Percentiles rank a stretch among this genome's conserved stretches.
Evolutionary conservation across 1,140 invertebrate genomes (phyloP).

Genomic region (Megathymus violae): DNA sequence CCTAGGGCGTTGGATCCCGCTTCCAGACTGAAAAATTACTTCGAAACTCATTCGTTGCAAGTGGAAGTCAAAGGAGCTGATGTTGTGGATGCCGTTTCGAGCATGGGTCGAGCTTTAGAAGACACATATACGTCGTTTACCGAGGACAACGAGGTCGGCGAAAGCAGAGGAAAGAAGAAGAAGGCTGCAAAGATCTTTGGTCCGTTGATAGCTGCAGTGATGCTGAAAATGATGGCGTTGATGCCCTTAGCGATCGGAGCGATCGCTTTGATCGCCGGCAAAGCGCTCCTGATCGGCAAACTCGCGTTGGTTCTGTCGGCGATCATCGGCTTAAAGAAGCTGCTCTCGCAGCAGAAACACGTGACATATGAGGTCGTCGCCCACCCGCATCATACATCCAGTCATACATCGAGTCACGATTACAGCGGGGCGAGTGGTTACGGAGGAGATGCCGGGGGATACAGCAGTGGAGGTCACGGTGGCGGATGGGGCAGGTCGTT

Average conservation of each 20-base stretch:
- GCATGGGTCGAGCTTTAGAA: conserved; percentile 90
- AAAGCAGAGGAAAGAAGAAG: conserved; percentile 91
- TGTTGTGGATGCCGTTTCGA: conserved; percentile 90
- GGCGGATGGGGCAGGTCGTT: conserved; percentile 88
- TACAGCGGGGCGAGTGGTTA: conserved; percentile 84
- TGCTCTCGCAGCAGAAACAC: conserved; percentile 89
- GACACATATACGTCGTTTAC: conserved; percentile 87
- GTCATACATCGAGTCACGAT: conserved; percentile 87
- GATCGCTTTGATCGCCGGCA: conserved; percentile 92
- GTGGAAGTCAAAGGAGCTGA: conserved; percentile 93
- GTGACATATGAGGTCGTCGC: conserved; percentile 93
- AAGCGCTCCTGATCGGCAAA: conserved; percentile 92
- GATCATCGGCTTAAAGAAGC: conserved; percentile 92
- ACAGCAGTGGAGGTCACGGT: conserved; percentile 83
- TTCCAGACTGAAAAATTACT: conserved; percentile 88
- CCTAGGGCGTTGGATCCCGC: conserved; percentile 88
- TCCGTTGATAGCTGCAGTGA: conserved; percentile 89
- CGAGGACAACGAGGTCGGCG: conserved; percentile 85
- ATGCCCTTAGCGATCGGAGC: conserved; percentile 90
- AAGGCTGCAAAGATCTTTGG: conserved; percentile 91
- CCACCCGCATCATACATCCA: conserved; percentile 90
- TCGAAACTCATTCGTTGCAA: conserved; percentile 91
- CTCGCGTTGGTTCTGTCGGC: conserved; percentile 92
- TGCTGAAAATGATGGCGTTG: conserved; percentile 90
- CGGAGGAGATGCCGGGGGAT: conserved; percentile 82